Conservation (phyloP, 1,140 invertebrate species). For the Geopemphigus sp. region DNA sequence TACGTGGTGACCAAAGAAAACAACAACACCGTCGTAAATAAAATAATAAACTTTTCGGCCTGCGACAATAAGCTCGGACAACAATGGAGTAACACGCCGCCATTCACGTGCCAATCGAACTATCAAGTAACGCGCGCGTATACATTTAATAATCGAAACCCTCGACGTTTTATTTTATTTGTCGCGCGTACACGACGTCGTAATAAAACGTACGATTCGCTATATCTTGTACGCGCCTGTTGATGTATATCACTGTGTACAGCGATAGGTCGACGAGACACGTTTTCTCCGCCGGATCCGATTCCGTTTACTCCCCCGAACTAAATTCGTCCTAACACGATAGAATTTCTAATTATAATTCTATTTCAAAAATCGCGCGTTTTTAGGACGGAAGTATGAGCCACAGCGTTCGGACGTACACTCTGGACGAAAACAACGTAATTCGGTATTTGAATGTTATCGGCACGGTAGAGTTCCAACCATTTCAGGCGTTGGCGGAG, state of each 20-base stretch:
- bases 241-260: too few relatives aligned
- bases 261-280: too few relatives aligned
- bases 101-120: constrained; percentile 51
- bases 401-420: constrained; percentile 52
- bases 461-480: constrained; percentile 53
- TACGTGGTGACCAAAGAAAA: constrained; percentile 50
- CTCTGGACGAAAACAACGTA: constrained; percentile 46
- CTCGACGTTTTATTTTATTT: too few relatives aligned
- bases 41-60: constrained; percentile 53
- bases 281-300: too few relatives aligned
- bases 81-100: constrained; percentile 52
- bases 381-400: constrained; percentile 52
- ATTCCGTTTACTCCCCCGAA: neutral
- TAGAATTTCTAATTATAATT: neutral
- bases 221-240: too few relatives aligned
- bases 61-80: constrained; percentile 51
- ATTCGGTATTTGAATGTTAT: constrained; percentile 51
- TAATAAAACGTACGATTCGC: too few relatives aligned
- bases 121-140: constrained; percentile 52
- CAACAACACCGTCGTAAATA: constrained; percentile 51
- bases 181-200: too few relatives aligned
- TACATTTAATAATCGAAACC: too few relatives aligned
- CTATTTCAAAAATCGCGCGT: neutral
- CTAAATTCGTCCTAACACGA: neutral
- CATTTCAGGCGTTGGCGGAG: constrained; percentile 54